phyloP scores from a whole-genome alignment of 2,888 invertebrate genomes.

The Stictocephala bisonia region DNA sequence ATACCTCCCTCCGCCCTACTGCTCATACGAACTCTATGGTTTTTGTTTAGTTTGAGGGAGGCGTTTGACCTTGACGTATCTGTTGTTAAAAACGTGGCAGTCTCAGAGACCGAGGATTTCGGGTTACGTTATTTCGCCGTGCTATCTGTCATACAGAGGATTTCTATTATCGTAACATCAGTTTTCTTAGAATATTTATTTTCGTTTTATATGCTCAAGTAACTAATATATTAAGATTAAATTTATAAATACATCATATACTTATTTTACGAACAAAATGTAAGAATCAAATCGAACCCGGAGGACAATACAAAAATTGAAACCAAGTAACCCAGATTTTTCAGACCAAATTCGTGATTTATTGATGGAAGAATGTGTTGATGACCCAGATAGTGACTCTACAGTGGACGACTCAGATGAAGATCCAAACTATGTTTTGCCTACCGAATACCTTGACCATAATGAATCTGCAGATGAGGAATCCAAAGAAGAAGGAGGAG shows the following conservation, averaged over 20 bases:
- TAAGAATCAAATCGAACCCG: not conserved
- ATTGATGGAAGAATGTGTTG: not conserved
- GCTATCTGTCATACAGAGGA: not conserved
- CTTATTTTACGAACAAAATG: not conserved
- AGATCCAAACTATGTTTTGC: slow-evolving; percentile 30
- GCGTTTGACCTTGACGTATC: not conserved
- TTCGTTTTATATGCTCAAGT: not conserved
- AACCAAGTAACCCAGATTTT: not conserved
- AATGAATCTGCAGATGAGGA: slow-evolving; percentile 1
- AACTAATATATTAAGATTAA: not conserved
- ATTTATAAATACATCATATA: not conserved
- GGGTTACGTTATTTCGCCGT: not conserved
- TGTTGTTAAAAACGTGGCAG: not conserved
- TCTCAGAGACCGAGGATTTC: slow-evolving; percentile 10
- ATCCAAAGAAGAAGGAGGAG: not conserved
- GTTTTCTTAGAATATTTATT: not conserved
- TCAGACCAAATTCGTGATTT: not conserved
- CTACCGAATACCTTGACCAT: not conserved
- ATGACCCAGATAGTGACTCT: slow-evolving; percentile 23
- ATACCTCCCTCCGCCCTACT: slow-evolving; percentile 24
- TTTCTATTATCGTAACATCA: not conserved
- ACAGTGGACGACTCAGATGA: slow-evolving; percentile 21
- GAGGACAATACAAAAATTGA: slow-evolving; percentile 4
- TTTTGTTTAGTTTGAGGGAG: slow-evolving; percentile 15
- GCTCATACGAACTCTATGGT: not conserved